Conservation (phyloP, 2,797 vertebrate species). For the Pyrocephalus nanus region DNA sequence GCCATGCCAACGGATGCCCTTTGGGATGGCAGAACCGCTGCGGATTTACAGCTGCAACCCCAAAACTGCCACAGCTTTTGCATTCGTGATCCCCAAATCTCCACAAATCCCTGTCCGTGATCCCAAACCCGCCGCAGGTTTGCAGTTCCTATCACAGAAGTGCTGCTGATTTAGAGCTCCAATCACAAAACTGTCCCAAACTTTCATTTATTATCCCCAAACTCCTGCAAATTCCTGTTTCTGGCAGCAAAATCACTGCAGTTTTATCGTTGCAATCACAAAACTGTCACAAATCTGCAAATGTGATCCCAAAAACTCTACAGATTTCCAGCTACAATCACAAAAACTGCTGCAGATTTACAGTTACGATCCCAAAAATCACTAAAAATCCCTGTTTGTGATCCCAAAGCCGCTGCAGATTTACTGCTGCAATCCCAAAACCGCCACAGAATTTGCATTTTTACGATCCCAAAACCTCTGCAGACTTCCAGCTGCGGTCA, state of each 20-base stretch:
- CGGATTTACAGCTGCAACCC: too few species aligned
- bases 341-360: not conserved
- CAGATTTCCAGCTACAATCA: not conserved
- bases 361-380: not conserved
- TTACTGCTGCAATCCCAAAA: fast-evolving
- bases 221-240: too few species aligned
- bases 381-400: too few species aligned
- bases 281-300: not conserved
- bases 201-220: fast-evolving
- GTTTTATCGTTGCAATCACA: fast-evolving
- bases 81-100: fast-evolving
- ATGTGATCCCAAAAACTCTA: not conserved
- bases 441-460: fast-evolving
- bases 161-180: fast-evolving
- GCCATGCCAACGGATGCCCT: not conserved
- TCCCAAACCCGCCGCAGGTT: not conserved
- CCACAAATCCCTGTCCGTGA: too few species aligned
- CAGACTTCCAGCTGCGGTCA: too few species aligned
- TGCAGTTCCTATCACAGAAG: fast-evolving
- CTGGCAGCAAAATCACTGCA: not conserved
- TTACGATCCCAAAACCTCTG: fast-evolving
- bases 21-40: too few species aligned
- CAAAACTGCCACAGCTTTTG: not conserved
- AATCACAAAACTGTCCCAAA: not conserved
- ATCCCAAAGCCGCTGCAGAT: not conserved